Percentiles rank a stretch among this genome's conserved stretches.
phyloP scores from a whole-genome alignment of 2,888 invertebrate species.

The Diarsia mendica region DNA sequence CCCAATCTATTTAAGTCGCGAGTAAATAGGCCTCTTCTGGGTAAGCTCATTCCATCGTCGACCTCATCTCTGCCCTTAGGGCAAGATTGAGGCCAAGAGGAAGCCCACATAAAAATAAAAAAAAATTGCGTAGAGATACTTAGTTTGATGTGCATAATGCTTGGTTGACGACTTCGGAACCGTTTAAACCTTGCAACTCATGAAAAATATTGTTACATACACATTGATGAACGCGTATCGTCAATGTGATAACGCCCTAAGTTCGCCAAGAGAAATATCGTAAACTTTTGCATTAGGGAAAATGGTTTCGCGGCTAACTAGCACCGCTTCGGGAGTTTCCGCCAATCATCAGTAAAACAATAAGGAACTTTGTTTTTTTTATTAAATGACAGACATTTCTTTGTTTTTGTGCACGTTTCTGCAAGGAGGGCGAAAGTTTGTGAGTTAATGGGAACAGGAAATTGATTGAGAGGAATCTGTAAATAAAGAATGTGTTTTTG shows the following conservation, averaged over 20 bases:
- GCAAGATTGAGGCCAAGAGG: no score
- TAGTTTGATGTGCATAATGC: no score
- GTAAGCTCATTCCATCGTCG: no score
- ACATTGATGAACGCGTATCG: neutral
- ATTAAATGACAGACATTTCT: conserved; percentile 27
- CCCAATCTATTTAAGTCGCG: no score
- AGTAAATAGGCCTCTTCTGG: no score
- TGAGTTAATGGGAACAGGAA: conserved; percentile 13
- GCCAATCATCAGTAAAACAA: conserved; percentile 52
- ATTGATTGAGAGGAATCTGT: neutral
- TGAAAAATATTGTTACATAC: no score
- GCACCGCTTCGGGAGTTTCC: conserved; percentile 27
- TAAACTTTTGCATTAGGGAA: conserved; percentile 58
- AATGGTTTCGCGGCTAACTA: conserved; percentile 51
- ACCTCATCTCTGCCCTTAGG: no score
- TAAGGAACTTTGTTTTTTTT: conserved; percentile 44
- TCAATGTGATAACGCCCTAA: conserved; percentile 1
- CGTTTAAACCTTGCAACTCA: no score
- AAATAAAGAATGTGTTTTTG: neutral
- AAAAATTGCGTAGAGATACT: no score
- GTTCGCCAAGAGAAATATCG: conserved; percentile 20
- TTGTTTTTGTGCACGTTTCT: conserved; percentile 40
- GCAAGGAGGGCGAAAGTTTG: conserved; percentile 14
- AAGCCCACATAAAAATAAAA: no score
- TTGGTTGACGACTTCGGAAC: no score